Conservation (phyloP, 2,888 invertebrate species). For the Agriopis leucophaearia region DNA sequence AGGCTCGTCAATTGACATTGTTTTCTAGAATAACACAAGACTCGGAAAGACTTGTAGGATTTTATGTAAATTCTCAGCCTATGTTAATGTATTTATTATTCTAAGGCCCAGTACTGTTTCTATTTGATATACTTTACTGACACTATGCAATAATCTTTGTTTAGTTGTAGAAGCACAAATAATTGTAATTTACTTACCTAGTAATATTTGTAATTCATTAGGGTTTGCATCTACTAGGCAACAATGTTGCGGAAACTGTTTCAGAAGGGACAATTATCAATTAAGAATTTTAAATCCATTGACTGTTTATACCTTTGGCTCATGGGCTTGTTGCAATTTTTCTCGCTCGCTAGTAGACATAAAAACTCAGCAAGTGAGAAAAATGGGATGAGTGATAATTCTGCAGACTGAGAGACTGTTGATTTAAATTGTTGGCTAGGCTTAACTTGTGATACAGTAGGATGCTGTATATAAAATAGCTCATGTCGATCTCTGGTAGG, state of each 20-base stretch:
- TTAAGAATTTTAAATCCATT: too few species aligned
- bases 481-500: neutral
- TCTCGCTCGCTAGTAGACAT: too few species aligned
- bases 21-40: neutral
- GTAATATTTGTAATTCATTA: neutral
- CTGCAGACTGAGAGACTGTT: too few species aligned
- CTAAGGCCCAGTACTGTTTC: constrained; percentile 4
- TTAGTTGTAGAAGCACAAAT: neutral
- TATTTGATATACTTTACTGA: neutral
- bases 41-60: neutral
- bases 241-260: neutral
- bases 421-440: too few species aligned
- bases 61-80: neutral
- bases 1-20: neutral
- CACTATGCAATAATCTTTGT: neutral
- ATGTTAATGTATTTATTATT: constrained; percentile 1
- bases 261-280: too few species aligned
- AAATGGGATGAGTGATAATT: too few species aligned
- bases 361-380: too few species aligned
- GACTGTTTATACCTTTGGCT: too few species aligned
- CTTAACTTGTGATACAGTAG: too few species aligned
- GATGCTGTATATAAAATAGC: neutral
- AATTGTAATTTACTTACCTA: neutral
- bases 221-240: neutral
- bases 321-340: too few species aligned